A percentile compares a stretch with the other conserved stretches of the same genome.
phyloP scores from a whole-genome alignment of 2,797 vertebrate species.

The Chiroxiphia lanceolata region DNA sequence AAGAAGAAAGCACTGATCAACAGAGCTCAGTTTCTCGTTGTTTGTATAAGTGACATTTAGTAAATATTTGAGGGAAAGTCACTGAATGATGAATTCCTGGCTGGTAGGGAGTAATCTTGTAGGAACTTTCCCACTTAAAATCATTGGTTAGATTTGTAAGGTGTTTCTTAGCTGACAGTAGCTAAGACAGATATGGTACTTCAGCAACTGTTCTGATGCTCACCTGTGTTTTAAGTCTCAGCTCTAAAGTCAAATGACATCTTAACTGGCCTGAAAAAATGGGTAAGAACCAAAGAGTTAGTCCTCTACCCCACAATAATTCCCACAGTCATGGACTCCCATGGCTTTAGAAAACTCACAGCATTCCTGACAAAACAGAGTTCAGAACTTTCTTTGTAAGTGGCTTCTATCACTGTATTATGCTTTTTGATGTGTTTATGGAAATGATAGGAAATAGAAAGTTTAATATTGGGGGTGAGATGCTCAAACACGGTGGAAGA shows the following conservation, averaged over 20 bases:
- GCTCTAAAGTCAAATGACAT: not conserved
- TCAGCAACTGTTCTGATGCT: not conserved
- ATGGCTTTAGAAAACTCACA: not conserved
- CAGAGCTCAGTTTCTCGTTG: not conserved
- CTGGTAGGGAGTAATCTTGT: not conserved
- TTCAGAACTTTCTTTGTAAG: not conserved
- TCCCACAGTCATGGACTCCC: not conserved
- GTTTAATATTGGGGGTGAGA: not conserved
- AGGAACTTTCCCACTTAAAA: not conserved
- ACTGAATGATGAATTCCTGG: not conserved
- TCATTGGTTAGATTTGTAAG: not conserved
- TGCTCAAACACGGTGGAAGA: not conserved
- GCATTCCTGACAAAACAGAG: not conserved
- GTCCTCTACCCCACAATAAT: not conserved
- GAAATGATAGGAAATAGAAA: not conserved
- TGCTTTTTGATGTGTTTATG: not conserved
- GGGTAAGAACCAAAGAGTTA: not conserved
- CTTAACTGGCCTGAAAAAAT: not conserved
- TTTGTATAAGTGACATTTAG: not conserved
- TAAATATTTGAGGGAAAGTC: constrained; percentile 23
- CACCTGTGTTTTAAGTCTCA: not conserved
- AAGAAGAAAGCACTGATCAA: not conserved
- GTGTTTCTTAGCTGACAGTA: not conserved
- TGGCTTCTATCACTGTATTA: not conserved
- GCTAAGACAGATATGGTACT: accelerated